Conservation (phyloP, 2,113 vertebrate species). For the Marmota monax region DNA sequence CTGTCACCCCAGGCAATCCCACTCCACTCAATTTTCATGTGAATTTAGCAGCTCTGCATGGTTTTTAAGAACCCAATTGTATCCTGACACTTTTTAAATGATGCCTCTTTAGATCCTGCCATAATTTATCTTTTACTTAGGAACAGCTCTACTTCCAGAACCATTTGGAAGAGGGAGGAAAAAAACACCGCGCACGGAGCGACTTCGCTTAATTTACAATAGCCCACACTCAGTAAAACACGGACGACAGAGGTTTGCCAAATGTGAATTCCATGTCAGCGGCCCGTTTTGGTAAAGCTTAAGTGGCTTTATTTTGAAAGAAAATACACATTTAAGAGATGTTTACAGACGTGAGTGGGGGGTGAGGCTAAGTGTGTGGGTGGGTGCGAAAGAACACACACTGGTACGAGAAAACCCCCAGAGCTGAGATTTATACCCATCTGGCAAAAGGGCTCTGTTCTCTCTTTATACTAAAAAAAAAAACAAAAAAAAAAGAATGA, state of each 20-base stretch:
- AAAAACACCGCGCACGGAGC: background rate
- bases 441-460: background rate
- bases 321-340: constrained; percentile 71
- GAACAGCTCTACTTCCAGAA: constrained; percentile 61
- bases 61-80: constrained; percentile 82
- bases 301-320: constrained; percentile 75
- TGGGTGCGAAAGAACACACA: background rate
- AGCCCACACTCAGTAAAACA: constrained; percentile 69
- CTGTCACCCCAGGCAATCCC: constrained; percentile 68
- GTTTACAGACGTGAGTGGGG: constrained; percentile 36
- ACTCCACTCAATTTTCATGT: constrained; percentile 76
- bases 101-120: constrained; percentile 75
- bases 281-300: constrained; percentile 53
- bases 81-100: constrained; percentile 82
- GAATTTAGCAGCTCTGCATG: constrained; percentile 78
- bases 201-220: constrained; percentile 62
- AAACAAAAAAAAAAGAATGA: background rate
- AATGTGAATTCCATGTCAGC: constrained; percentile 62
- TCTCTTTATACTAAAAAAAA: background rate
- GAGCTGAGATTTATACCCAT: background rate
- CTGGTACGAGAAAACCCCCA: background rate
- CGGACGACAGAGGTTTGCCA: constrained; percentile 5
- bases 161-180: background rate
- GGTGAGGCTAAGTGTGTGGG: background rate
- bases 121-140: constrained; percentile 79